phyloP scores from a whole-genome alignment of 1,140 invertebrate species.

The Harpegnathos saltator region DNA sequence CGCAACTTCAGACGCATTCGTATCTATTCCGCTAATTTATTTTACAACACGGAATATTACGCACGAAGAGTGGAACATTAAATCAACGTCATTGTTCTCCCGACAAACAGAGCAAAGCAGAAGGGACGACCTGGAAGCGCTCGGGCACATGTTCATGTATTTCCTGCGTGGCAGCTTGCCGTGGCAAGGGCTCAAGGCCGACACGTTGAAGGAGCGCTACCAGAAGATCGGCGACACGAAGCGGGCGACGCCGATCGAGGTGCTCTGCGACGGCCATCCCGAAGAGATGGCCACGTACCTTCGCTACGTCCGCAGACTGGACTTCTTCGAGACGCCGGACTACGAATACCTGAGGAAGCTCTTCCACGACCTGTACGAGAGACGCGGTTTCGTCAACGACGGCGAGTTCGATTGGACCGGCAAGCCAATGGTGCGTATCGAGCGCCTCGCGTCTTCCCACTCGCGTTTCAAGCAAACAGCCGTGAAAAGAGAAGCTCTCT shows the following conservation, averaged over 20 bases:
- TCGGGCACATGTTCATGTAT: slow-evolving; percentile 99
- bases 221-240: slow-evolving; percentile 99
- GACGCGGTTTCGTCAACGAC: slow-evolving; percentile 96
- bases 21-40: no score
- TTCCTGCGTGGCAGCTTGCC: slow-evolving; percentile 99
- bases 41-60: no score
- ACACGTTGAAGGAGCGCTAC: slow-evolving; percentile 99
- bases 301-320: slow-evolving; percentile 97
- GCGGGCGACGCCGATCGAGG: slow-evolving; percentile 98
- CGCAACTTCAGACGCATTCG: no score
- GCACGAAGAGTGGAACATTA: no score
- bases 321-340: slow-evolving; percentile 99
- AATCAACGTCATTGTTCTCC: slow-evolving; percentile 33
- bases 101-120: slow-evolving; percentile 96
- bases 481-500: background rate
- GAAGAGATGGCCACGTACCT: slow-evolving; percentile 99
- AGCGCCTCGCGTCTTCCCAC: slow-evolving; percentile 26
- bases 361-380: slow-evolving; percentile 97
- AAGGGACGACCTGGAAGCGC: slow-evolving; percentile 99
- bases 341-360: slow-evolving; percentile 99
- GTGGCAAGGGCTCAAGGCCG: slow-evolving; percentile 99
- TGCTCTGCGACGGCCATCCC: slow-evolving; percentile 98
- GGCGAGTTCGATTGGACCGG: slow-evolving; percentile 99
- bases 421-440: slow-evolving; percentile 93
- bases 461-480: slow-evolving; percentile 23